Evolutionary conservation across 2,113 vertebrate species (phyloP).

Genomic region (Ctenomys sociabilis): DNA sequence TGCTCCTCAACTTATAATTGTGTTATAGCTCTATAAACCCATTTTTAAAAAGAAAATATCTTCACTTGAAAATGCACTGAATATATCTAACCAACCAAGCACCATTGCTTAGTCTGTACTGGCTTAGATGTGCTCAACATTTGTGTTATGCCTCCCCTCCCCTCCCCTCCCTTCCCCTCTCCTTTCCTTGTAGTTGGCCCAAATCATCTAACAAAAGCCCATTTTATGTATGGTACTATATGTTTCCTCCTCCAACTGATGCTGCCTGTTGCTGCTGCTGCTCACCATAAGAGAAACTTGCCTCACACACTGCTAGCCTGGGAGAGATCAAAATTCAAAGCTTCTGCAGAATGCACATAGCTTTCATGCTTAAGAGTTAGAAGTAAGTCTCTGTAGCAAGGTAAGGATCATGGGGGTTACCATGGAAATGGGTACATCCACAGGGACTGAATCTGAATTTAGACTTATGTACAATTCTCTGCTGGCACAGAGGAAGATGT

Average conservation of each 20-base stretch:
- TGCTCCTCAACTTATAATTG: background rate
- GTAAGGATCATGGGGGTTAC: too few species aligned
- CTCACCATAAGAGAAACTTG: background rate
- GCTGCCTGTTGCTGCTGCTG: background rate
- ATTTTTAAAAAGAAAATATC: background rate
- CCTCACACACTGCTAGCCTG: background rate
- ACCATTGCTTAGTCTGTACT: background rate
- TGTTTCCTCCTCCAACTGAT: too few species aligned
- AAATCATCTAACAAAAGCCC: background rate
- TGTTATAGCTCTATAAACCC: background rate
- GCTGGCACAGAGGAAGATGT: background rate
- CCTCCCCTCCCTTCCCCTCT: background rate
- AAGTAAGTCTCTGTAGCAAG: background rate
- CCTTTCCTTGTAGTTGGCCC: background rate
- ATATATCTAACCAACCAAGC: background rate
- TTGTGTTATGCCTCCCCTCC: too few species aligned
- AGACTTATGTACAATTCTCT: background rate
- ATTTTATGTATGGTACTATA: background rate
- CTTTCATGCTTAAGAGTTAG: too few species aligned
- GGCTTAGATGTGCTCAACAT: background rate
- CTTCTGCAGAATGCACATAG: background rate
- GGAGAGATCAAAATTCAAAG: background rate
- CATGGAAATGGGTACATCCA: background rate
- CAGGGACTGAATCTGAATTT: background rate
- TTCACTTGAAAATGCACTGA: background rate